A percentile compares a stretch with the other conserved stretches of the same genome.
These are phyloP conservation scores for Leptopilina clavipes DNA, from an alignment of 1,140 invertebrate species.

Conservation along the genomic window DNA sequence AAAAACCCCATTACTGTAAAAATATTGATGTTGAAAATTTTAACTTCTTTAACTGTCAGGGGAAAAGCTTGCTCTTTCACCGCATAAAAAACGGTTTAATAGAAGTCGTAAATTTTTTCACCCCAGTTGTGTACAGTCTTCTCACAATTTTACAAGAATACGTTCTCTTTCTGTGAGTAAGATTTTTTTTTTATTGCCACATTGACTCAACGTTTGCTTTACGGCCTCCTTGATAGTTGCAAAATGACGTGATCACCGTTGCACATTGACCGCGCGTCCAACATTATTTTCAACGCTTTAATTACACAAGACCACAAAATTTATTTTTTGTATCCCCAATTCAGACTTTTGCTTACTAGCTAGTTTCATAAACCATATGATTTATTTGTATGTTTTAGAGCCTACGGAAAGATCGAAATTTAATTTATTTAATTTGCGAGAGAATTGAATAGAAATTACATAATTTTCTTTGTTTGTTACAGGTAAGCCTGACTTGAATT, in stretches of 20 bases:
- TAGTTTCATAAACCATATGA: no score
- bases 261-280: not conserved
- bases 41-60: slow-evolving; percentile 1
- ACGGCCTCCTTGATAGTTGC: slow-evolving; percentile 30
- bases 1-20: slow-evolving; percentile 5
- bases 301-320: no score
- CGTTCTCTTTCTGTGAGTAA: slow-evolving; percentile 10
- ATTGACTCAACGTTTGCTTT: slow-evolving; percentile 40
- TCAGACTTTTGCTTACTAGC: no score
- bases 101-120: slow-evolving; percentile 39
- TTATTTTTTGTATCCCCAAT: no score
- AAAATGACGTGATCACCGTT: slow-evolving; percentile 43
- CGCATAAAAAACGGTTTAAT: slow-evolving; percentile 39
- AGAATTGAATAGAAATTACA: no score
- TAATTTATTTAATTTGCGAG: no score
- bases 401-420: no score
- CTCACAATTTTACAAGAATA: not conserved
- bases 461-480: not conserved
- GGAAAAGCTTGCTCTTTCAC: not conserved
- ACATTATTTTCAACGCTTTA: slow-evolving; percentile 35
- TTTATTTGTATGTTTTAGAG: no score
- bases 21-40: slow-evolving; percentile 16
- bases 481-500: not conserved
- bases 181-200: slow-evolving; percentile 39
- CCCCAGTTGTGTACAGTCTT: not conserved